Conservation (phyloP, 1,140 invertebrate species). For the Hyles vespertilio region DNA sequence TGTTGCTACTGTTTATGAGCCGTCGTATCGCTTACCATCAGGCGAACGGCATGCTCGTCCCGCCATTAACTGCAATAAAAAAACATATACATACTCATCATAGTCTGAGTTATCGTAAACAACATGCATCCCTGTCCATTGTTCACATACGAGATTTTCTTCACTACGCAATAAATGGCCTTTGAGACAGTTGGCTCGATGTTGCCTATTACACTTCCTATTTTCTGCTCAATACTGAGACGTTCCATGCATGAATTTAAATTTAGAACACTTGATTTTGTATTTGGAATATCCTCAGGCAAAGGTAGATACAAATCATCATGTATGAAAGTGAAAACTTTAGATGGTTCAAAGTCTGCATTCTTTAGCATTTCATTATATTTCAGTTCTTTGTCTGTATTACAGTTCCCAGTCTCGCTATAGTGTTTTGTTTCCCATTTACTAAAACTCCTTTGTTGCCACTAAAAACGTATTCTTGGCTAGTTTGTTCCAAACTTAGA, state of each 20-base stretch:
- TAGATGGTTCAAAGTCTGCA: constrained; percentile 24
- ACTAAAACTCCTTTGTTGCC: constrained; percentile 68
- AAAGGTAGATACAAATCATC: constrained; percentile 47
- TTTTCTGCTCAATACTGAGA: constrained; percentile 30
- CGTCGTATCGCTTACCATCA: no score
- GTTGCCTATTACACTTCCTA: constrained; percentile 15
- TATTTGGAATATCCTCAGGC: constrained; percentile 28
- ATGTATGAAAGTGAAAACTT: constrained; percentile 61
- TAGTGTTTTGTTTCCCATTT: constrained; percentile 47
- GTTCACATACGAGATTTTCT: constrained; percentile 31
- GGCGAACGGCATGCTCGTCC: no score
- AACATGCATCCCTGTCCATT: constrained; percentile 58
- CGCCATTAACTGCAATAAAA: no score
- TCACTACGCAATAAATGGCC: constrained; percentile 42
- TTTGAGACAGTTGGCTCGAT: constrained; percentile 23
- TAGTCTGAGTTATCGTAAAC: constrained; percentile 57
- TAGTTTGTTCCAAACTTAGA: constrained; percentile 26
- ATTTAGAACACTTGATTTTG: constrained; percentile 24
- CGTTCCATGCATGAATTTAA: constrained; percentile 29
- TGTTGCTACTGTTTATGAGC: no score
- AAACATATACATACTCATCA: constrained; percentile 49
- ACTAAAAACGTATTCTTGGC: constrained; percentile 53
- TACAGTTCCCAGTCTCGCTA: constrained; percentile 45
- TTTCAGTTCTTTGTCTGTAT: constrained; percentile 40
- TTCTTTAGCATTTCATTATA: constrained; percentile 48